phyloP scores from a whole-genome alignment of 2,113 vertebrate species.

The Siniperca knerii region DNA sequence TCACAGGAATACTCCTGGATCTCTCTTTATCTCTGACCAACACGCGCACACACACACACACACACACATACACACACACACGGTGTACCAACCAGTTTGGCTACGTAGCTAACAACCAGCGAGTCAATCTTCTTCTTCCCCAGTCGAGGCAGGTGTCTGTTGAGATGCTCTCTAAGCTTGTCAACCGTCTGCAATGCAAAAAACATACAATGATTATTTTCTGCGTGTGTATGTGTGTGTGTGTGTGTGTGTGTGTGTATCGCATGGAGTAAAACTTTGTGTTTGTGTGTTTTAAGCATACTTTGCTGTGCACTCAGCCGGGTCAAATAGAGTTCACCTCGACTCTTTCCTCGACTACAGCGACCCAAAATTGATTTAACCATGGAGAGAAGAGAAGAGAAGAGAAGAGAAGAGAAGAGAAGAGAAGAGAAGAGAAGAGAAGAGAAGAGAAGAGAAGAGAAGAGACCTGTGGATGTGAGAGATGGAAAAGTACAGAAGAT shows the following conservation, averaged over 20 bases:
- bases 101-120: conserved; percentile 91
- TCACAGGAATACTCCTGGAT: not conserved
- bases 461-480: conserved; percentile 10
- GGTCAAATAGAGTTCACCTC: conserved; percentile 70
- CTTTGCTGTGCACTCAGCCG: conserved; percentile 46
- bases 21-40: not conserved
- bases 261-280: not conserved
- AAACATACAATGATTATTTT: conserved; percentile 41
- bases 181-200: conserved; percentile 88
- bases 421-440: too few species aligned
- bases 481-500: not conserved
- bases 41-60: conserved; percentile 25
- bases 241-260: not conserved
- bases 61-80: conserved; percentile 28
- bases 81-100: conserved; percentile 84
- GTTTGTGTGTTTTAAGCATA: conserved; percentile 51
- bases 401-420: not conserved
- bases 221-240: not conserved
- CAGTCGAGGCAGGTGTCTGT: conserved; percentile 88
- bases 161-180: conserved; percentile 93
- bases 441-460: not conserved
- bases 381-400: not conserved
- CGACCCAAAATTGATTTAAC: conserved; percentile 57
- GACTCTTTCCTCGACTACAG: conserved; percentile 30
- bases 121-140: conserved; percentile 93